Conservation (phyloP, 2,888 invertebrate genomes). For the Phytoseiulus persimilis region DNA sequence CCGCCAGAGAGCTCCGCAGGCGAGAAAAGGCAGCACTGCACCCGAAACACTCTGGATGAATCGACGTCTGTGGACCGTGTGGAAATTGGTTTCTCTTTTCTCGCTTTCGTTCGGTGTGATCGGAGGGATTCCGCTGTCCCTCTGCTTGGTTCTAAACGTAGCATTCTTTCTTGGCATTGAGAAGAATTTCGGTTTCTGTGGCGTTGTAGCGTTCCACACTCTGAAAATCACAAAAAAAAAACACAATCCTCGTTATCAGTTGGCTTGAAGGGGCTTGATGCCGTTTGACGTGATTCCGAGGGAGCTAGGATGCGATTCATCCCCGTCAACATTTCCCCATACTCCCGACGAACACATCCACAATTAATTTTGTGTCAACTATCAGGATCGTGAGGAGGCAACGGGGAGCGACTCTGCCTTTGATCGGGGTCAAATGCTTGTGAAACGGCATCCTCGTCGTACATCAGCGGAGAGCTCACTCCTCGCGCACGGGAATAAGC, state of each 20-base stretch:
- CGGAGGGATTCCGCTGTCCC: not conserved
- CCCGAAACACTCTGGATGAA: not conserved
- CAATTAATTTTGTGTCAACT: too few species aligned
- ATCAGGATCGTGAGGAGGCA: too few species aligned
- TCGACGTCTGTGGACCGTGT: not conserved
- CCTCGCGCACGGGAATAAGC: too few species aligned
- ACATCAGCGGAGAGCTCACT: too few species aligned
- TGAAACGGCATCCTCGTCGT: too few species aligned
- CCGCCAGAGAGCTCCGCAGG: not conserved
- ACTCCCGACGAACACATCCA: too few species aligned
- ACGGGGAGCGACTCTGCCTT: too few species aligned
- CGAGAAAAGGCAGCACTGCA: not conserved
- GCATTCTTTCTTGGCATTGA: slow-evolving; percentile 33
- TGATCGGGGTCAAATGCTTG: too few species aligned
- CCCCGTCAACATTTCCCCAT: too few species aligned
- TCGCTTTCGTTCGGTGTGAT: not conserved
- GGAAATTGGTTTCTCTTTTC: too few species aligned
- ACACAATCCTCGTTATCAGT: not conserved
- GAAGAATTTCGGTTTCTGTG: slow-evolving; percentile 31
- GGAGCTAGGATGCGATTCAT: too few species aligned
- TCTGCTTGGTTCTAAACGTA: not conserved
- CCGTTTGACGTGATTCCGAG: not conserved
- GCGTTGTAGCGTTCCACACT: slow-evolving; percentile 36
- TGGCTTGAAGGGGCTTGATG: not conserved
- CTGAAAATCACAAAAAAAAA: not conserved